A percentile compares a stretch with the other conserved stretches of the same genome.
Conservation (phyloP, 1,140 invertebrate species). For the Neodiprion fabricii region DNA sequence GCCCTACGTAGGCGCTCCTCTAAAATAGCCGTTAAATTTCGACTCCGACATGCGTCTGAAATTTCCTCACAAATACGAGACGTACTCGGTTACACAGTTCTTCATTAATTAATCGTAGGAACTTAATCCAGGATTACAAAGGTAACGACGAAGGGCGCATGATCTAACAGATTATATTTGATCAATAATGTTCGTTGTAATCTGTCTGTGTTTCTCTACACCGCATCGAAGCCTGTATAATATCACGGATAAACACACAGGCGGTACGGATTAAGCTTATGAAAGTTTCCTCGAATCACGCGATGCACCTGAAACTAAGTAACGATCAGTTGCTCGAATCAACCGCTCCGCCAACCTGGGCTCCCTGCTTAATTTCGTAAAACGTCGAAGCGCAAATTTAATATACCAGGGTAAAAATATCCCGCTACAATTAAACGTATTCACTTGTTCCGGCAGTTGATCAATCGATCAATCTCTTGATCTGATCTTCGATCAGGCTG, state of each 20-base stretch:
- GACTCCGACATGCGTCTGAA: no score
- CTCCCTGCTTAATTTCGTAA: neutral
- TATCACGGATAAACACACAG: slow-evolving; percentile 10
- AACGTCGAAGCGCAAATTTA: no score
- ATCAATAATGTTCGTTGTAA: slow-evolving; percentile 22
- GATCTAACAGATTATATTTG: slow-evolving; percentile 24
- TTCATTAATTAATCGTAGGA: neutral
- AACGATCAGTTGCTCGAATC: slow-evolving; percentile 11
- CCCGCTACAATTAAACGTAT: no score
- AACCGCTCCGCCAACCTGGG: neutral
- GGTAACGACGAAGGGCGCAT: slow-evolving; percentile 11
- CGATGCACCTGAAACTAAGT: neutral
- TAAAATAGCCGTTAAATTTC: neutral
- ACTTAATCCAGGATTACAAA: neutral
- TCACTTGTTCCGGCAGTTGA: no score
- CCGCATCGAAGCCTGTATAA: slow-evolving; percentile 18
- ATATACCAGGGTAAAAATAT: no score
- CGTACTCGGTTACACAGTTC: neutral
- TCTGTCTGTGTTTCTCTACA: neutral
- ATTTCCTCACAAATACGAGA: neutral
- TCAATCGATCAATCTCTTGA: no score
- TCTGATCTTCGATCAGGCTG: no score
- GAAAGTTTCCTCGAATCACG: slow-evolving; percentile 14
- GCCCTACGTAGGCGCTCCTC: neutral
- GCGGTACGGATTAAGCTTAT: slow-evolving; percentile 1